A percentile compares a stretch with the other conserved stretches of the same genome.
Conservation (phyloP, 2,888 invertebrate genomes). For the Saturnia japonica region DNA sequence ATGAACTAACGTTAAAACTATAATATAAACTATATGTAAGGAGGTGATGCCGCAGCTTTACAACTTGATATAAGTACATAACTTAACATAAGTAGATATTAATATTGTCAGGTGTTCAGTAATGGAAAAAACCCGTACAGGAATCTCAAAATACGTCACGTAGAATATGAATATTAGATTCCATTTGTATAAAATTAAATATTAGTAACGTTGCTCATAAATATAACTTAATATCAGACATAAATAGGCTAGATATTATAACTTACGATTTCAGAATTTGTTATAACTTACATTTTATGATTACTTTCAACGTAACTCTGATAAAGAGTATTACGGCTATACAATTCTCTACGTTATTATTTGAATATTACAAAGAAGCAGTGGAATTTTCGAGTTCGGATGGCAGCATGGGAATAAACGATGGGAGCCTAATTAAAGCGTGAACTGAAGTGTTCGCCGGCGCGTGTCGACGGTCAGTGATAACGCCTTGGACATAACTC, state of each 20-base stretch:
- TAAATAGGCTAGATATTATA: neutral
- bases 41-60: neutral
- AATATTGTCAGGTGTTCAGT: conserved; percentile 1
- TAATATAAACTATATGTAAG: neutral
- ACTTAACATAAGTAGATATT: neutral
- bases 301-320: too few relatives aligned
- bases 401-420: conserved; percentile 18
- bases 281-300: neutral
- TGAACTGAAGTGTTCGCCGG: conserved; percentile 27
- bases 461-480: conserved; percentile 69
- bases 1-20: neutral
- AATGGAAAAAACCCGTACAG: conserved; percentile 15
- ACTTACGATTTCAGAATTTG: neutral
- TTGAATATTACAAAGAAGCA: neutral
- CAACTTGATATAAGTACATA: too few relatives aligned
- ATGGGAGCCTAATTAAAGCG: conserved; percentile 27
- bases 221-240: neutral
- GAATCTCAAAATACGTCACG: neutral
- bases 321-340: neutral
- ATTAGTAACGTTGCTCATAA: neutral
- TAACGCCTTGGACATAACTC: conserved; percentile 49
- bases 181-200: neutral
- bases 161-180: neutral
- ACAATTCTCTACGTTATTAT: neutral
- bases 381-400: neutral